Percentiles rank a stretch among this genome's conserved stretches.
phyloP scores from a whole-genome alignment of 2,888 invertebrate genomes.

The Nudaria mundana region DNA sequence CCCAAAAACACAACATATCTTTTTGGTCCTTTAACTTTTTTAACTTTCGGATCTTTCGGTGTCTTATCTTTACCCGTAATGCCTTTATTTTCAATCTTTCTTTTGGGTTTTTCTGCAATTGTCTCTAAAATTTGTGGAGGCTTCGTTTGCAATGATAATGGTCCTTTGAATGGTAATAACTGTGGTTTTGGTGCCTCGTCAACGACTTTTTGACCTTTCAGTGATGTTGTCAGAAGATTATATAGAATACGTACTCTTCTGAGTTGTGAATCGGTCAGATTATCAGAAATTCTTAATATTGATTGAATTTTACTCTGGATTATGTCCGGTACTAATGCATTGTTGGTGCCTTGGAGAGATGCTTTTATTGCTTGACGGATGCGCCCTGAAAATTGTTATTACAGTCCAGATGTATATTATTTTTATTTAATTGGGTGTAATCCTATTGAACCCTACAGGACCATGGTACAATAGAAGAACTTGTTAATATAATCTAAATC shows the following conservation, averaged over 20 bases:
- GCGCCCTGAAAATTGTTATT: constrained; percentile 55
- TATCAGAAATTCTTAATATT: constrained; percentile 40
- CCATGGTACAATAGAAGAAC: too few species aligned
- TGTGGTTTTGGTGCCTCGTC: constrained; percentile 3
- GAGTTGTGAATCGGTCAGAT: constrained; percentile 51
- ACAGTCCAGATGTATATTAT: too few species aligned
- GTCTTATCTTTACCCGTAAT: constrained; percentile 9
- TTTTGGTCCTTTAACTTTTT: constrained; percentile 56
- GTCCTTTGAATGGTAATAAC: constrained; percentile 3
- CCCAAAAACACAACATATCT: constrained; percentile 75
- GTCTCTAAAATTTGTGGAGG: not conserved
- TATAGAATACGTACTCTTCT: constrained; percentile 62
- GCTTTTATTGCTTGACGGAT: constrained; percentile 56
- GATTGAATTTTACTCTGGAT: constrained; percentile 58
- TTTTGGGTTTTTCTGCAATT: not conserved
- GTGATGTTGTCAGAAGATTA: constrained; percentile 58
- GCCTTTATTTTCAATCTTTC: constrained; percentile 11
- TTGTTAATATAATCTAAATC: too few species aligned
- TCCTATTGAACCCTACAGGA: too few species aligned
- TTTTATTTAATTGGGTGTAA: too few species aligned
- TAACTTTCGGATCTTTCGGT: constrained; percentile 22
- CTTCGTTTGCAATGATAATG: not conserved
- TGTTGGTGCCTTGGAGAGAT: constrained; percentile 53
- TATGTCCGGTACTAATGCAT: constrained; percentile 51
- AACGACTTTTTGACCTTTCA: constrained; percentile 17